Percentiles rank a stretch among this genome's conserved stretches.
phyloP scores from a whole-genome alignment of 2,888 invertebrate genomes.

The Chelonus formosanus region DNA sequence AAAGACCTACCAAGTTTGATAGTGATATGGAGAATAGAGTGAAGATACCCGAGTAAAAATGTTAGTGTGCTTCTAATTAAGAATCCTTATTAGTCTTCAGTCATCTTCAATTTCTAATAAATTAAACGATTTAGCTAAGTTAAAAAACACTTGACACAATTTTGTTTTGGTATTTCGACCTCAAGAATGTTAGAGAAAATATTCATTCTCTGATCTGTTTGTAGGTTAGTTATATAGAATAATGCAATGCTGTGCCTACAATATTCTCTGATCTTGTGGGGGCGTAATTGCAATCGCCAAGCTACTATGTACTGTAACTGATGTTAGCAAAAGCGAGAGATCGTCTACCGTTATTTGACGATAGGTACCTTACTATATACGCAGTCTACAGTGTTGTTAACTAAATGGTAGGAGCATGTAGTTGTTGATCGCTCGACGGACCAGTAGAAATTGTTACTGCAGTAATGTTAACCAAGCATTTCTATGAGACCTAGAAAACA shows the following conservation, averaged over 20 bases:
- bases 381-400: constrained; percentile 38
- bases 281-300: constrained; percentile 20
- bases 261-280: constrained; percentile 20
- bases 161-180: too few species aligned
- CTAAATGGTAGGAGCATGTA: constrained; percentile 43
- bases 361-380: constrained; percentile 30
- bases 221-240: neutral
- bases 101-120: too few species aligned
- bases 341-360: constrained; percentile 35
- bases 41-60: constrained; percentile 21
- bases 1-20: too few species aligned
- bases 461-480: constrained; percentile 30
- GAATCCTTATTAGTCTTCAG: too few species aligned
- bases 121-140: too few species aligned
- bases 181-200: too few species aligned
- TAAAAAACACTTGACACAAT: too few species aligned
- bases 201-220: constrained; percentile 2
- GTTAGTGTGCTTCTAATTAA: constrained; percentile 2
- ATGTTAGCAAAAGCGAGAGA: constrained; percentile 20
- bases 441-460: constrained; percentile 41
- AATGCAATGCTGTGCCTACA: neutral
- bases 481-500: neutral
- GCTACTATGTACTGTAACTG: neutral
- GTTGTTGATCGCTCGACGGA: constrained; percentile 40
- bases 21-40: too few species aligned